Percentiles rank a stretch among this genome's conserved stretches.
phyloP scores from a whole-genome alignment of 2,113 vertebrate species.

The Pheucticus melanocephalus region DNA sequence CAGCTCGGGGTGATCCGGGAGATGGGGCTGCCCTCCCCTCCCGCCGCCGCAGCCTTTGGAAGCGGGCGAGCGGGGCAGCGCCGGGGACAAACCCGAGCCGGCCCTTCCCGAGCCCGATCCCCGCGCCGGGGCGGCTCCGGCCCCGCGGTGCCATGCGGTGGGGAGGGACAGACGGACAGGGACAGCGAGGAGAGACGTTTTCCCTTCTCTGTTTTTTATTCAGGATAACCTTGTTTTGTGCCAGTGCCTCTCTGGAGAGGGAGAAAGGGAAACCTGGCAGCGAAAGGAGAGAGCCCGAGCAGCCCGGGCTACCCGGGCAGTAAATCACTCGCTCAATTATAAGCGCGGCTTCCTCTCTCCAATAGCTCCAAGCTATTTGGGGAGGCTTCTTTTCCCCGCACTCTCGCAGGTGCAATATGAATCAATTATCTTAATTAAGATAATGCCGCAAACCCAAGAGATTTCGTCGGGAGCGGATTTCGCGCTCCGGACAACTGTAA shows the following conservation, averaged over 20 bases:
- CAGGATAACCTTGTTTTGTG: neutral
- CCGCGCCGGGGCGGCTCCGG: neutral
- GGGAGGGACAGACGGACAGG: neutral
- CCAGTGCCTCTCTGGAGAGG: neutral
- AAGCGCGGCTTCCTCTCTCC: slow-evolving; percentile 48
- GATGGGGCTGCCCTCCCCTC: neutral
- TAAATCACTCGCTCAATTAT: slow-evolving; percentile 77
- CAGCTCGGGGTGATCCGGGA: neutral
- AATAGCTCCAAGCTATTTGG: slow-evolving; percentile 76
- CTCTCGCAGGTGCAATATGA: slow-evolving; percentile 86
- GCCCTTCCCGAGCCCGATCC: neutral
- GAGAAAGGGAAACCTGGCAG: neutral
- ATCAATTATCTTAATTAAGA: slow-evolving; percentile 89
- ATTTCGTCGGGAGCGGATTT: slow-evolving; percentile 69
- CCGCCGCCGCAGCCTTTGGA: neutral
- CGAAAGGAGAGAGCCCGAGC: neutral
- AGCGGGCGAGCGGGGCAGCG: neutral
- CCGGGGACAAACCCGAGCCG: neutral
- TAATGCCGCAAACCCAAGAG: slow-evolving; percentile 79
- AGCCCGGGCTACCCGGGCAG: slow-evolving; percentile 5
- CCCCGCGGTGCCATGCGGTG: neutral
- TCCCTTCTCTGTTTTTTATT: neutral
- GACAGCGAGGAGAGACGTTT: too few species aligned
- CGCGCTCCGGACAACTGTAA: slow-evolving; percentile 64
- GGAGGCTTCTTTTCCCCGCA: slow-evolving; percentile 60